Percentiles rank a stretch among this genome's conserved stretches.
phyloP scores from a whole-genome alignment of 2,797 vertebrate genomes.

The Peromyscus melanophrys region DNA sequence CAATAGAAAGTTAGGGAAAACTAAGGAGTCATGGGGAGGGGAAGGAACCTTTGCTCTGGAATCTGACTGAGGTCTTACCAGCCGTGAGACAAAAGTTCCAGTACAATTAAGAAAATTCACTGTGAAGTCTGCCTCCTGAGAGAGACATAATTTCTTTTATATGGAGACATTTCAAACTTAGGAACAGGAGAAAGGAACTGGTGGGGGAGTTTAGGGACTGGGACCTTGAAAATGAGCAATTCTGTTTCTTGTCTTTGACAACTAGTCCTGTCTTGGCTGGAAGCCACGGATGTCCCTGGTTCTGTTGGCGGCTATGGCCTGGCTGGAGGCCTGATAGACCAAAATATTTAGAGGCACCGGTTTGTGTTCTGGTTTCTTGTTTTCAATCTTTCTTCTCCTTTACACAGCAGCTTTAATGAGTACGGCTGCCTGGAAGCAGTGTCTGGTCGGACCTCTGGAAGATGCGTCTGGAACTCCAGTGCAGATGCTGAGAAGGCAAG shows the following conservation, averaged over 20 bases:
- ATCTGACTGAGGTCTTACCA: background rate
- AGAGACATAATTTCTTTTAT: background rate
- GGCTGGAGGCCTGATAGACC: background rate
- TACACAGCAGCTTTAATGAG: background rate
- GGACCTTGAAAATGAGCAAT: background rate
- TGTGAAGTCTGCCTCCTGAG: background rate
- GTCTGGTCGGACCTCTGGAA: background rate
- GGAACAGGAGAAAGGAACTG: background rate
- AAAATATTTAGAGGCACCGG: background rate
- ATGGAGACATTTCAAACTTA: background rate
- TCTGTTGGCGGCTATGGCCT: background rate
- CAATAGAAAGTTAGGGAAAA: background rate
- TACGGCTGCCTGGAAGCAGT: background rate
- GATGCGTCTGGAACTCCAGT: background rate
- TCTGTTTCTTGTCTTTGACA: conserved; percentile 10
- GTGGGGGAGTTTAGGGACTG: background rate
- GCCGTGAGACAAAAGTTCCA: background rate
- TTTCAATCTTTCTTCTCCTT: background rate
- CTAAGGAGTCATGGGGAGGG: background rate
- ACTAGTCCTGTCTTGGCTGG: background rate
- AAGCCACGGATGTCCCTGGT: background rate
- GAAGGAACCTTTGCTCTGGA: background rate
- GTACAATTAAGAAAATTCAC: background rate
- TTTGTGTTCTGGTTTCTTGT: background rate
- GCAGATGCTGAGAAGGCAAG: background rate